These are phyloP conservation scores for Todus mexicanus DNA, from an alignment of 2,797 vertebrate species.

Conservation along the genomic window DNA sequence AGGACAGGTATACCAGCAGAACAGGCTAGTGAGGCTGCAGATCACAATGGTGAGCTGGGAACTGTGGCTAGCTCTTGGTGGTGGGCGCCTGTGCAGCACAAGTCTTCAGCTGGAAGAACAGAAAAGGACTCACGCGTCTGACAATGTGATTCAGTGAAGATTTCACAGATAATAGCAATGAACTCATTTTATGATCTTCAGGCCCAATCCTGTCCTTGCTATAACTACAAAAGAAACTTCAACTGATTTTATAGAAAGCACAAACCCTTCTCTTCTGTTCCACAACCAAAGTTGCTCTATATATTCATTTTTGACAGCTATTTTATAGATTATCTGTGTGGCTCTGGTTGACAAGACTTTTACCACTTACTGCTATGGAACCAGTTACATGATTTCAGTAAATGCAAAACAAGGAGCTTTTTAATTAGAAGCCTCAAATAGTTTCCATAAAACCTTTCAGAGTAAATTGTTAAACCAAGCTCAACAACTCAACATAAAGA, in stretches of 20 bases:
- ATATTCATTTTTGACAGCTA: not conserved
- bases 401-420: not conserved
- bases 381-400: not conserved
- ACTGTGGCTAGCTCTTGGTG: not conserved
- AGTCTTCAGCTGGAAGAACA: not conserved
- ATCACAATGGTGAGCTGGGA: not conserved
- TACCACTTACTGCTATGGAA: not conserved
- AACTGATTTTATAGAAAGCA: not conserved
- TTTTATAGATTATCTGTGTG: not conserved
- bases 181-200: not conserved
- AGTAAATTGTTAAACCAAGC: not conserved
- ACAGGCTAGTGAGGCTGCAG: not conserved
- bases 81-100: not conserved
- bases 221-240: not conserved
- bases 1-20: not conserved
- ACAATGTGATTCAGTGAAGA: not conserved
- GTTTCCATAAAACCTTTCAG: not conserved
- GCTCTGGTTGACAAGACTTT: not conserved
- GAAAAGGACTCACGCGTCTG: fast-evolving
- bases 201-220: not conserved
- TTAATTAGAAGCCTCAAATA: not conserved
- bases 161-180: not conserved
- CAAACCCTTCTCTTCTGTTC: not conserved
- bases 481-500: not conserved
- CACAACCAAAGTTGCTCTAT: not conserved